Evolutionary conservation across 2,113 vertebrate species (phyloP).

Genomic region (Ceratotherium simum): DNA sequence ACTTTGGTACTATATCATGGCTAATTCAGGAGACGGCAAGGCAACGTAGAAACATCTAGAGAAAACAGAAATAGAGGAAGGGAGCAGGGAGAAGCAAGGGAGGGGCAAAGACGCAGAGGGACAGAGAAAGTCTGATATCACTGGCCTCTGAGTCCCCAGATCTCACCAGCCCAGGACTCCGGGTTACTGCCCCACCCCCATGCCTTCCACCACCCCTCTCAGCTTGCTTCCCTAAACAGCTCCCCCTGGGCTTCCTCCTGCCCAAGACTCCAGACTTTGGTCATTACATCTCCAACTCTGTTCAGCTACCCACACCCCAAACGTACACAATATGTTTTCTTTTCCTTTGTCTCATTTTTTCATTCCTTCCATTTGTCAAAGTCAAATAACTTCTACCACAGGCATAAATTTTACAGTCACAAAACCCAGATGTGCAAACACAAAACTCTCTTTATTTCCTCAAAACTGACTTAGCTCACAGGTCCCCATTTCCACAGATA

Average conservation of each 20-base stretch:
- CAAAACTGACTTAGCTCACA: not conserved
- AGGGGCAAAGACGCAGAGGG: not conserved
- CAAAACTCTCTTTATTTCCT: constrained; percentile 12
- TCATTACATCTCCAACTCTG: not conserved
- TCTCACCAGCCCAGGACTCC: not conserved
- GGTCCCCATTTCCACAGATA: not conserved
- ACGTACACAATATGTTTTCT: not conserved
- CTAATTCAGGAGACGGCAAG: not conserved
- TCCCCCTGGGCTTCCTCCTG: not conserved
- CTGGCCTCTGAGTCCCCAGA: not conserved
- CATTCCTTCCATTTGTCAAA: not conserved
- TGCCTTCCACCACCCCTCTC: not conserved
- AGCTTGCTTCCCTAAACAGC: not conserved
- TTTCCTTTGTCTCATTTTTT: not conserved
- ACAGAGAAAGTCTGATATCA: not conserved
- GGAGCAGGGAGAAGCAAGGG: not conserved
- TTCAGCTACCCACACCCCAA: not conserved
- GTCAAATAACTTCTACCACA: not conserved
- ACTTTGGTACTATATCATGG: not conserved
- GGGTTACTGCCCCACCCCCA: not conserved
- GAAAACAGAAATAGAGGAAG: not conserved
- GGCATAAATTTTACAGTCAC: not conserved
- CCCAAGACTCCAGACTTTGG: not conserved
- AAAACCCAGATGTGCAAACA: not conserved
- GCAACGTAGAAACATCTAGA: not conserved